Conservation (phyloP, 2,113 vertebrate genomes). For the Charina bottae region DNA sequence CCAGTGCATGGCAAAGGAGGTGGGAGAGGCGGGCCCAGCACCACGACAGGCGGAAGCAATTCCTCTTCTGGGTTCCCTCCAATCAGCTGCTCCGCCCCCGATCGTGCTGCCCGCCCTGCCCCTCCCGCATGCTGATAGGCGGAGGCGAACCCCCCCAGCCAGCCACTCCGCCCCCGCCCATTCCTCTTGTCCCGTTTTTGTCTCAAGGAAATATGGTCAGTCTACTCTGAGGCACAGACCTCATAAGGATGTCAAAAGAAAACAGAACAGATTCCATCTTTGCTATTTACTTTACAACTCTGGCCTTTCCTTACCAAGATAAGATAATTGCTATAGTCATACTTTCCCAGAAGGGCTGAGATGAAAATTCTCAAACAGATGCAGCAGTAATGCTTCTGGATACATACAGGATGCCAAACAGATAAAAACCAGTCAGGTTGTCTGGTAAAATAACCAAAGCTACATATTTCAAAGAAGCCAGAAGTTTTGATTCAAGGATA, state of each 20-base stretch:
- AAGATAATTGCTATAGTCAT: slow-evolving; percentile 7
- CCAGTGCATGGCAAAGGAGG: no score
- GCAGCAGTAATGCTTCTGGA: neutral
- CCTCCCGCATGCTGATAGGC: no score
- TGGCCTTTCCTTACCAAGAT: slow-evolving; percentile 1
- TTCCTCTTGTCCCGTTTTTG: no score
- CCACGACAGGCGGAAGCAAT: no score
- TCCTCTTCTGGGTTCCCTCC: no score
- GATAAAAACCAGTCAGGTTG: neutral
- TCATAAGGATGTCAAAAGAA: neutral
- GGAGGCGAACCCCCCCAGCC: no score
- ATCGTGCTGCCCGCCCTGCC: no score
- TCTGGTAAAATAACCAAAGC: neutral
- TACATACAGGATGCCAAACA: neutral
- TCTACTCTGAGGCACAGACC: neutral
- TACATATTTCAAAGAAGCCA: neutral
- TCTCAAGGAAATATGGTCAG: no score
- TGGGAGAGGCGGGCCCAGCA: no score
- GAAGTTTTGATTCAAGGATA: neutral
- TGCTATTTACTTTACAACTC: neutral
- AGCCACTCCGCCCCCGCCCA: no score
- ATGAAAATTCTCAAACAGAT: neutral
- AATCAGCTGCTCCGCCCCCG: no score
- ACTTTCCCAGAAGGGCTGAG: neutral
- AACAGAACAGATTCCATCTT: neutral